Base-by-base conservation (phyloP, 1,140 invertebrate species). In the Polypedilum pembai region DNA sequence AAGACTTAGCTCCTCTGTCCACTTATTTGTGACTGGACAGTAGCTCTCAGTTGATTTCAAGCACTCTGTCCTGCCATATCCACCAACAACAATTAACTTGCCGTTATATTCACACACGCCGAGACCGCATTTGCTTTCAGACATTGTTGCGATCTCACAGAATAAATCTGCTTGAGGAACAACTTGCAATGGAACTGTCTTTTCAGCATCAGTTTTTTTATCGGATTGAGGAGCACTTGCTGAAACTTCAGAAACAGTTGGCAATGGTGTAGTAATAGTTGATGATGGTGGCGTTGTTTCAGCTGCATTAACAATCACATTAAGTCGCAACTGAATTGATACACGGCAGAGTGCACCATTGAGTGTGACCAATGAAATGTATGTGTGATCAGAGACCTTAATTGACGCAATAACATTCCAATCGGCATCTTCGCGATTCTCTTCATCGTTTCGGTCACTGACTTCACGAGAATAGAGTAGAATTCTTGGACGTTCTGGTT, bases 51-150 rank as follows among this genome's bases (percentile, higher is more conserved):
- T 91, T 15, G 86, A 85, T 74, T 87, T 88, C 66, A 95, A 83
- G 79, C 92, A 94, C 80, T 95, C 92, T 17, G 89, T 91, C 66
- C 93, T 85, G 80, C 95, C 92, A 81, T 95, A 95, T 8, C 94
- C 93, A 80, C 92, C 91, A 89, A 80, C 78, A 20, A 92, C 90
- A 75, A 94, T 82, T 1, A 94, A 81, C 73, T 86, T 86, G 24
- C 88, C 88, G 75, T 90, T 85, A 15, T 91, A 79, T 76, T 89
- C 88, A 40, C 87, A 88, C 75, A 90, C 88, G 8, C 92, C 92
- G 73, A 91, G 86, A n/a, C 89, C 88, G 82, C 91, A 92, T 75
- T 91, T 86, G 12, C 77, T 77, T 21, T 77, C 85, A 56, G 84
- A 86, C 91, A 93, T 92, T 15, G 85, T 85, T 3, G 88, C 85